Evolutionary conservation across 2,113 vertebrate genomes (phyloP), one percentile per base, ranked within the genome.

Genomic region (Osmerus eperlanus): DNA sequence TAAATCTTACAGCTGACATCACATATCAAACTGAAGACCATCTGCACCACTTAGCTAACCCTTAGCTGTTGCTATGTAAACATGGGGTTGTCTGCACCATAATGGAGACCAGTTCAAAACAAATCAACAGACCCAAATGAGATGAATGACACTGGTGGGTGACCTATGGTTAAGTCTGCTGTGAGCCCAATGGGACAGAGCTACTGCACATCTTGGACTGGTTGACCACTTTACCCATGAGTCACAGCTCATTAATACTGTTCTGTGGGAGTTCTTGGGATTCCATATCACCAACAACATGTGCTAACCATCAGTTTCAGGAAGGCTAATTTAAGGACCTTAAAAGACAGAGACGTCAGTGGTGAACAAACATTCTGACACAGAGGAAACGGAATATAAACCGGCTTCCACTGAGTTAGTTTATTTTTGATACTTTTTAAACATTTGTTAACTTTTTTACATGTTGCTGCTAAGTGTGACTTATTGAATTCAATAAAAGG

Each of bases 271-370:
- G 68, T 70, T 36, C 54, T 61, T 74, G 68, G 56, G 63, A 81
- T 74, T 67, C 64, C 73, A 81, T 67, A 70, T 72, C 74, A 56
- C 53, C 54, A 68, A 61, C 79, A 78, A 75, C 84, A 88, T 85
- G 72, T 84, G 82, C 63, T 82, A 85, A 82, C 75, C 81, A 87
- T 87, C 74, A 81, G 73, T 72, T 79, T 75, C 66, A 79, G 72
- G 73, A 51, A 72, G 73, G 66, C 67, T 74, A 36, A 81, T 71
- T 80, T 81, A 68, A 79, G 65, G 47, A 41, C 66, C 81, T 77
- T 67, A 13, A 28, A 62, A 23, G 29, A 63, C 76, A 73, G n/a
- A 70, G 54, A 82, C 68, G 62, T 69, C 51, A 83, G 54, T 41
- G 63, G 72, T 1, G 25, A 58, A 71, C 73, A 85, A 84, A 89